Base-by-base conservation (phyloP, 2,113 vertebrate species). In the Eulemur rufifrons region DNA sequence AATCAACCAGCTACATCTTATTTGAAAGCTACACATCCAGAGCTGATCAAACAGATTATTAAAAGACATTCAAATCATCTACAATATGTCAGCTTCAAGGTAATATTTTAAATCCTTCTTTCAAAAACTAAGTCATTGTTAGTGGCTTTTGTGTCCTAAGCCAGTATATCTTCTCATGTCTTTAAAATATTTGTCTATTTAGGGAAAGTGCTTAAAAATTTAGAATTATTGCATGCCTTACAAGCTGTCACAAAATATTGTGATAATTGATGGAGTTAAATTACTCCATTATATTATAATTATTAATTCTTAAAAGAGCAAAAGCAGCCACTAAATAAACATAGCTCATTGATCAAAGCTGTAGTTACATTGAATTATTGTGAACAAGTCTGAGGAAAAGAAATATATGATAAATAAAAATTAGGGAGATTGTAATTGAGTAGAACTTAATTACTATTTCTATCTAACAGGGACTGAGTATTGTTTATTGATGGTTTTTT, bases 11-110 rank as follows among this genome's bases (percentile, higher is more conserved):
- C 99, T 45, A 99, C 99, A 12, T 99, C 99, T 14, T 99, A 99
- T 96, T 98, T 99, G 97, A 99, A 99, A 97, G 99, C 99, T 94
- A 99, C 99, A 0, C 99, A 99, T 97, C 99, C 99, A 5, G 99
- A 99, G 81, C 99, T 99, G 42, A 99, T 99, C 97, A 99, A 99
- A 97, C 99, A 99, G 97, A 99, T 99, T 97, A 99, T 99, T 95
- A 99, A 99, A 98, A 99, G 98, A 95, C 99, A 99, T 99, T 99
- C 99, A 96, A 99, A 99, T 95, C 99, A 99, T 97, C 98, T 99
- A 86, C 99, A 99, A 86, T 99, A 99, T 85, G 99, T 99, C 98
- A 99, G 99, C 98, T 99, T 99, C 98, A 99, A 99, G 99, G 99
- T 99, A 98, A 97, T 97, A 86, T 91, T 97, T 96, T 89, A 81